Evolutionary conservation across 2,113 vertebrate species (phyloP).

Genomic region (Heterotis niloticus): DNA sequence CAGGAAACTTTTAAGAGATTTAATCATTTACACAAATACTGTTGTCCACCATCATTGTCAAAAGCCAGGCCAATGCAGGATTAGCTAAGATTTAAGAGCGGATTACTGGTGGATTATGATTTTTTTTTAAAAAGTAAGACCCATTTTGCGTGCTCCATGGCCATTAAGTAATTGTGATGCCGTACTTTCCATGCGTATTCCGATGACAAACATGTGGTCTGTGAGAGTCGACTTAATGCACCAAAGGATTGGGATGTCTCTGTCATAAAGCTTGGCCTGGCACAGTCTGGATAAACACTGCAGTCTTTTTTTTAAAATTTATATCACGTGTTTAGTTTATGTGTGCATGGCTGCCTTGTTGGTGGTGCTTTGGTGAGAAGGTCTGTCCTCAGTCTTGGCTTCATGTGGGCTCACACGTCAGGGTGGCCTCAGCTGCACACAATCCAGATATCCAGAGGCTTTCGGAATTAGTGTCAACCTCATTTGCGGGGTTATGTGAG

Average conservation of each 20-base stretch:
- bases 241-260: conserved; percentile 7
- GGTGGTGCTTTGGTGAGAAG: too few relatives aligned
- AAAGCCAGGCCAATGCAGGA: conserved; percentile 33
- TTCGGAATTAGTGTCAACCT: too few relatives aligned
- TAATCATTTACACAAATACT: conserved; percentile 9
- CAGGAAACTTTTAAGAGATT: conserved; percentile 20
- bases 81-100: conserved; percentile 45
- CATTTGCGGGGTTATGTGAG: too few relatives aligned
- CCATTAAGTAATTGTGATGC: conserved; percentile 49
- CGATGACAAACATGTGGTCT: conserved; percentile 22
- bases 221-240: not conserved
- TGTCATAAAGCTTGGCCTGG: not conserved
- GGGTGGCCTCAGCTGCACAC: not conserved
- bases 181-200: conserved; percentile 30
- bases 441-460: too few relatives aligned
- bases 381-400: too few relatives aligned
- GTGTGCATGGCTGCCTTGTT: not conserved
- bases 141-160: conserved; percentile 33
- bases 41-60: conserved; percentile 26
- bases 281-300: not conserved
- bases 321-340: not conserved
- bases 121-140: conserved; percentile 40
- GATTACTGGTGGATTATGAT: conserved; percentile 41
- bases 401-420: too few relatives aligned
- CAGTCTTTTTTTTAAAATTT: not conserved